A percentile compares a stretch with the other conserved stretches of the same genome.
Evolutionary conservation across 2,888 invertebrate species (phyloP).

Genomic region (Patella ulyssiponensis): DNA sequence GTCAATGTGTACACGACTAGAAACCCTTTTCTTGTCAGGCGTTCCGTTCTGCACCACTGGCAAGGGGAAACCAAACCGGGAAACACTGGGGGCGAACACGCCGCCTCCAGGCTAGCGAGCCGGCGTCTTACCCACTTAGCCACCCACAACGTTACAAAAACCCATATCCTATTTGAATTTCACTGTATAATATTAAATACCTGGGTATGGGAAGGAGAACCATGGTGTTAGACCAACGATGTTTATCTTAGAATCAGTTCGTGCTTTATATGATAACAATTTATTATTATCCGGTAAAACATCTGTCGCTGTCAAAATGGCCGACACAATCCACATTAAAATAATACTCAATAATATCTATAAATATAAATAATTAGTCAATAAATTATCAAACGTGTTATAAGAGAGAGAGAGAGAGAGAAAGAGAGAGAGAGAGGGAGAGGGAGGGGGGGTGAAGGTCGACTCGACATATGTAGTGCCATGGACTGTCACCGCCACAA

Average conservation of each 20-base stretch:
- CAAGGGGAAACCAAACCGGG: too few relatives aligned
- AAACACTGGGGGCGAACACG: too few relatives aligned
- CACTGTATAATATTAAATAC: conserved; percentile 63
- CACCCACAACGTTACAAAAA: too few relatives aligned
- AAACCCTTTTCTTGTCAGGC: too few relatives aligned
- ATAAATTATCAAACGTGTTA: background rate
- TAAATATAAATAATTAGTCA: conserved; percentile 17
- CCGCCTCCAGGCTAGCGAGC: too few relatives aligned
- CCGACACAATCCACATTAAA: conserved; percentile 84
- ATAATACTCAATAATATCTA: conserved; percentile 83
- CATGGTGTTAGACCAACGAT: conserved; percentile 83
- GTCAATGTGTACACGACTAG: too few relatives aligned
- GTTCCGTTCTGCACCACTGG: too few relatives aligned
- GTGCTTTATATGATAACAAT: conserved; percentile 78
- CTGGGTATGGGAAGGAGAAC: conserved; percentile 87
- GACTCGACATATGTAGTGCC: background rate
- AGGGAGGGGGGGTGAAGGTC: too few relatives aligned
- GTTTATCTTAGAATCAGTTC: conserved; percentile 82
- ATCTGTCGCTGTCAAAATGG: conserved; percentile 79
- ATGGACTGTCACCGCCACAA: conserved; percentile 5
- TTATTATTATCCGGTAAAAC: conserved; percentile 75
- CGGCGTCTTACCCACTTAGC: too few relatives aligned
- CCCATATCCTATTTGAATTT: too few relatives aligned
- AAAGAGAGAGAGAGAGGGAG: background rate
- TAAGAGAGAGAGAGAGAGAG: conserved; percentile 13